These are phyloP conservation scores for Nothura maculosa DNA, from an alignment of 2,797 vertebrate genomes.

Conservation along the genomic window DNA sequence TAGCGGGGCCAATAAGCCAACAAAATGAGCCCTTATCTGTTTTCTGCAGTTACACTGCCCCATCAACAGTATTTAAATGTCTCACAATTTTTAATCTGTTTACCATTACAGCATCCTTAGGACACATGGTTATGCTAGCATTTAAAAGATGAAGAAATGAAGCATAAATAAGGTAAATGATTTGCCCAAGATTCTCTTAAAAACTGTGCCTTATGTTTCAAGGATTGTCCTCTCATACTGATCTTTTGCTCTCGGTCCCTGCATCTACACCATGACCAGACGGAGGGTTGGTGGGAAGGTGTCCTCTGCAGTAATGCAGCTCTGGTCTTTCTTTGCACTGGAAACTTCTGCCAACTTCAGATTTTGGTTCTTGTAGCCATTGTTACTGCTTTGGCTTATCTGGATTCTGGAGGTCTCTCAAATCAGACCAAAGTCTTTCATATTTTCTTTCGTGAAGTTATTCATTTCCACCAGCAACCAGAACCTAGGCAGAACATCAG, in stretches of 20 bases:
- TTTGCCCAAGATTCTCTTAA: neutral
- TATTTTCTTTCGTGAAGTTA: neutral
- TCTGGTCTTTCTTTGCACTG: neutral
- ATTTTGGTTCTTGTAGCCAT: neutral
- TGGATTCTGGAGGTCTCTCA: neutral
- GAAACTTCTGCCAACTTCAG: neutral
- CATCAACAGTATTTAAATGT: neutral
- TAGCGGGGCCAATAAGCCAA: neutral
- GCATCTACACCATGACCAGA: neutral
- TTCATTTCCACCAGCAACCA: neutral
- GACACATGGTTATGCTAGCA: neutral
- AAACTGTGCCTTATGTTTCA: neutral
- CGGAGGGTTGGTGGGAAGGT: neutral
- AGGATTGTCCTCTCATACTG: neutral
- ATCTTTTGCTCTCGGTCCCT: neutral
- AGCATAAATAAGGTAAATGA: neutral
- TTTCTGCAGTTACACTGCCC: neutral
- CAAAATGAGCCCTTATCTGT: neutral
- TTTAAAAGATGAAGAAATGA: neutral
- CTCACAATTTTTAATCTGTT: neutral
- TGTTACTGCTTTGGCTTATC: neutral
- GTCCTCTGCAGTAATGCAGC: neutral
- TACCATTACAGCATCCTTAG: neutral
- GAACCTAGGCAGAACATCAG: neutral
- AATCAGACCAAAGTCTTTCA: neutral